Evolutionary conservation across 2,888 invertebrate genomes (phyloP), one percentile per base, ranked within the genome.

Genomic region (Apodemia zela): DNA sequence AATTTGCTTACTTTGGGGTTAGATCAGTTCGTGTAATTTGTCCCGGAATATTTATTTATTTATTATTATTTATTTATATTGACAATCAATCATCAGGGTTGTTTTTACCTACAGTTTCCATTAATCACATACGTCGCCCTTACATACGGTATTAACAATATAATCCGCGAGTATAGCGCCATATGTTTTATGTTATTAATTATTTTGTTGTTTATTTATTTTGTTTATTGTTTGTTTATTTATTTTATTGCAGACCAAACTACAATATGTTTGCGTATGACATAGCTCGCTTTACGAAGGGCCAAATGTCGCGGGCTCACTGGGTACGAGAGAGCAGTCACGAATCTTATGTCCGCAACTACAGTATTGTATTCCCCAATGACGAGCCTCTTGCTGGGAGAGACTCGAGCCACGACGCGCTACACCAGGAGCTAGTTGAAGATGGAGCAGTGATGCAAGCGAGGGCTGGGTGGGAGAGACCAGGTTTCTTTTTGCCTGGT

Each of bases 391-490:
- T 98, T 60, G 96, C 96, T 1, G 97, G 97, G 0, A 89, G 98
- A 42, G 96, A 90, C 63, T 81, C 85, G 0, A 86, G 87, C 63
- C 88, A 89, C 60, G 89, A 91, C 58, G 92, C 91, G 0, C 60
- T 92, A 66, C 91, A 91, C 18, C 85, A 95, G 92, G 91, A 93
- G 73, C 86, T 98, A 74, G 86, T 96, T 18, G 93, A 94, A 13
- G 93, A 93, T 63, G 97, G 97, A 0, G 98, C 97, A 0, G 95
- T 98, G 33, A 98, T 97, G 95, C 97, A 98, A 80, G 95, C 97
- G 73, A 93, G 96, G 8, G 96, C 95, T 61, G 96, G 98, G 0
- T 98, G 97, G 96, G 98, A 98, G 80, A 88, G 97, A 67, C 97
- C 98, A 0, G 97, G 95, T 0, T 98, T 97, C 93, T 98, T 95